Evolutionary conservation across 2,797 vertebrate genomes (phyloP), one percentile per base, ranked within the genome.

Genomic region (Manis crassicaudata): DNA sequence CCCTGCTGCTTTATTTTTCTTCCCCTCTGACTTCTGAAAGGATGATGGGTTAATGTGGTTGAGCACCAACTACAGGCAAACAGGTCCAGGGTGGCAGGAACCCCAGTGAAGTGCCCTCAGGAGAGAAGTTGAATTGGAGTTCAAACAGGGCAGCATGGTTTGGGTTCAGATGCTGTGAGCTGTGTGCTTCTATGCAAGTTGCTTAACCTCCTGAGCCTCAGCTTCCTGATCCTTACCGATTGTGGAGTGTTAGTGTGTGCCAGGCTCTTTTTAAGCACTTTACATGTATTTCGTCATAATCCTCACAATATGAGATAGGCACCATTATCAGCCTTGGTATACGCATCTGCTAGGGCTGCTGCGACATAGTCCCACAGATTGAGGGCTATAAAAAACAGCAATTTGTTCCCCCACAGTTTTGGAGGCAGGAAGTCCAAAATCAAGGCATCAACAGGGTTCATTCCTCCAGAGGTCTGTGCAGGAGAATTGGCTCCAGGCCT

Each of bases 221-320:
- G 52, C 50, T 18, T 56, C 43, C 60, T 92, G 54, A 7, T 56
- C 43, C 60, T 92, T 54, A 7, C 21, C 29, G 1, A 11, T 43
- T 25, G 25, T 2, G 5, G 27, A 21, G 5, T 8, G 9, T 37
- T 40, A 43, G 5, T 29, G 37, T 10, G n/a, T 25, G 46, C 50
- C 80, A 75, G 79, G 35, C 50, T 67, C 29, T 67, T n/a, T 58
- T 32, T 6, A n/a, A 68, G n/a, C 67, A 32, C 46, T 65, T 35
- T 7, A 3, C 16, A 10, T 18, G 7, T 4, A 7, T 46, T 20
- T 25, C 29, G 27, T 67, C 40, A 3, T 17, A n/a, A 27, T 23
- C 54, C 35, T 76, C 54, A 54, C 60, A 21, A 12, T 8, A 0
- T 0, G 23, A n/a, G 32, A 20, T 1, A 13, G 37, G 23, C 0